These are phyloP conservation scores for Galendromus occidentalis DNA, from an alignment of 1,140 invertebrate genomes.

Conservation along the genomic window DNA sequence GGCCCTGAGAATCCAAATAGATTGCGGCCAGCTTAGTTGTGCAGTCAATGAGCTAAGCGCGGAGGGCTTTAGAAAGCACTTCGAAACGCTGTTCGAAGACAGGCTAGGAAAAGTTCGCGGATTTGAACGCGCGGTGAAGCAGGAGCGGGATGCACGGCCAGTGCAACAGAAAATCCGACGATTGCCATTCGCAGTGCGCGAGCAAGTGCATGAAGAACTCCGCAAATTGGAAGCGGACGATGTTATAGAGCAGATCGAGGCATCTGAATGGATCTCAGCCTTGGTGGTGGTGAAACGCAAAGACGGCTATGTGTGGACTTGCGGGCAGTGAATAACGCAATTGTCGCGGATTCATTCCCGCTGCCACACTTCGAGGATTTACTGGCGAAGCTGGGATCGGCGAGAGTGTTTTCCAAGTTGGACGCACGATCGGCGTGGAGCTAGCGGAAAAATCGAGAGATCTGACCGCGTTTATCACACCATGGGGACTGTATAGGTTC, in stretches of 20 bases:
- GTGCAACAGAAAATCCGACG: background rate
- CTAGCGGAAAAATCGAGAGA: constrained; percentile 4
- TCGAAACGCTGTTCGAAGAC: background rate
- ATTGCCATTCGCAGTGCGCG: background rate
- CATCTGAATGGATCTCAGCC: background rate
- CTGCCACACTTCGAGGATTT: constrained; percentile 11
- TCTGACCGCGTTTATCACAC: background rate
- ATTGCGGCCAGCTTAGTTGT: no score
- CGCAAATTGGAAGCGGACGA: background rate
- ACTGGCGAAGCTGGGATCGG: background rate
- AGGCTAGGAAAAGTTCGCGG: background rate
- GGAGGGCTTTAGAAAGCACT: background rate
- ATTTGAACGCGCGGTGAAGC: background rate
- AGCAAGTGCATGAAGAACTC: background rate
- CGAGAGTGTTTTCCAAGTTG: constrained; percentile 11
- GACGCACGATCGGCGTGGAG: constrained; percentile 10
- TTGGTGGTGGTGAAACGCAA: constrained; percentile 10
- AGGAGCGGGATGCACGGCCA: background rate
- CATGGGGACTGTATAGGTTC: constrained; percentile 17
- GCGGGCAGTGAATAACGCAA: background rate
- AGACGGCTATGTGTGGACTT: constrained; percentile 12
- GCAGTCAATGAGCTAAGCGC: no score
- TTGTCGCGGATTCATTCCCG: constrained; percentile 12
- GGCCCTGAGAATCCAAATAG: background rate
- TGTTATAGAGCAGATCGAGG: background rate